Evolutionary conservation across 2,113 vertebrate genomes (phyloP).

Genomic region (Cyanistes caeruleus): DNA sequence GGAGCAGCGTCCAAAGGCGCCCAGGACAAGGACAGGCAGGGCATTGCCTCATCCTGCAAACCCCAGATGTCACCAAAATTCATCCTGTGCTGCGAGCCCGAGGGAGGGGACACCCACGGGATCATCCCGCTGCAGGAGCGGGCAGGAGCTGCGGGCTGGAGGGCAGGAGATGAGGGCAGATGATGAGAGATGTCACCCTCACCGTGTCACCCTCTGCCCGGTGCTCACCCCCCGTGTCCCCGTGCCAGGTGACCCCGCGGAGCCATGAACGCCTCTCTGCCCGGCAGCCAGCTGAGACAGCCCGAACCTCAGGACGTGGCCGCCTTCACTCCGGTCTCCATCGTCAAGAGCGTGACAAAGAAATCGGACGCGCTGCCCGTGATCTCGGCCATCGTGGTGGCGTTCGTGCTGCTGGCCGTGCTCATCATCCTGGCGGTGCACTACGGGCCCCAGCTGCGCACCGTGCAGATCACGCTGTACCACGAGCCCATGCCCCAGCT

Average conservation of each 20-base stretch:
- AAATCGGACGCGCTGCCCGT: conserved; percentile 52
- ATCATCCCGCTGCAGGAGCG: not conserved
- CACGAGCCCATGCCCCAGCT: conserved; percentile 40
- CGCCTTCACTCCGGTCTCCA: not conserved
- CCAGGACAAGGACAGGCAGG: not conserved
- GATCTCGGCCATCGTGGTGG: conserved; percentile 37
- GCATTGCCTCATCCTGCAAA: not conserved
- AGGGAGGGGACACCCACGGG: not conserved
- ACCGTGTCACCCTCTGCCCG: not conserved
- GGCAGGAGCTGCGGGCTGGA: not conserved
- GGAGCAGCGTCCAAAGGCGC: fast-evolving
- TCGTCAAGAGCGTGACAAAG: not conserved
- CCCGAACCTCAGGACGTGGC: not conserved
- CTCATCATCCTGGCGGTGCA: conserved; percentile 71
- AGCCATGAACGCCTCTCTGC: conserved; percentile 48
- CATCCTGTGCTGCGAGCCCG: fast-evolving
- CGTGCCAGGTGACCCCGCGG: not conserved
- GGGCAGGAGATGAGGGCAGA: not conserved
- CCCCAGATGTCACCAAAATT: not conserved
- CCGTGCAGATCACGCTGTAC: conserved; percentile 49
- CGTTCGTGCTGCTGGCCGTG: conserved; percentile 74
- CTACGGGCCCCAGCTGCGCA: conserved; percentile 65
- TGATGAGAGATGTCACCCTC: too few species aligned
- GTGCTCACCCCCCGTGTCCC: not conserved
- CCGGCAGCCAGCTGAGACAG: conserved; percentile 32